Base-by-base conservation (phyloP, 2,797 vertebrate genomes). In the Sarcoramphus papa region DNA sequence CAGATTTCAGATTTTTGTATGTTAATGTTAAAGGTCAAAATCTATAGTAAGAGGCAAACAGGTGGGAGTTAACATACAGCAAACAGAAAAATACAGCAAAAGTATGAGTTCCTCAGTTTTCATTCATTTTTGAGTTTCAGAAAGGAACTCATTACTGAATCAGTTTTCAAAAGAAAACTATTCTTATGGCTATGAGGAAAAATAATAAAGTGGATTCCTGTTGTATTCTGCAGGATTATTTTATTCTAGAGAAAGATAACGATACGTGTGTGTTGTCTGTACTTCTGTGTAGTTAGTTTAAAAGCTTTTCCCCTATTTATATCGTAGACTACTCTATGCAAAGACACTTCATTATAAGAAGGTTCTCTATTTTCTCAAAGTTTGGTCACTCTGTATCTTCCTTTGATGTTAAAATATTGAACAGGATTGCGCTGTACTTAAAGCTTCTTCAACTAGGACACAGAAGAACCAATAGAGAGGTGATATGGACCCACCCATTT, bases 1-100 rank as follows among this genome's bases (percentile, higher is more conserved):
- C 51, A 69, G 72, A 77, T 65, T 94, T 94, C 68, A 81, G 69
- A 56, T 59, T 90, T 70, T 85, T 65, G 19, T 72, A 72, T 68
- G 69, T 65, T 68, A 62, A 45, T 93, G 77, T 88, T 90, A 92
- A 94, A 97, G 86, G 86, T 92, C 88, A 95, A 78, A 95, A 82
- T 59, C 37, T 35, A 45, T 77, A 30, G 47, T 27, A 57, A 83
- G 54, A 79, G 25, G 57, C 43, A 76, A 89, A 92, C 76, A 95
- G 87, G 83, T 81, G 74, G 77, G 69, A 83, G 8, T 40, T 84
- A n/a, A 43, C 30, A 31, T 14, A 40, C 12, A 60, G 25, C 30
- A 81, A 93, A 72, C 25, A 59, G n/a, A 83, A 95, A 88, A 94
- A 87, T 41, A 51, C 5, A 54, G 17, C 33, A 84, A 68, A 63